Percentiles rank a stretch among this genome's conserved stretches.
Conservation (phyloP, 2,797 vertebrate genomes). For the Miichthys miiuy region DNA sequence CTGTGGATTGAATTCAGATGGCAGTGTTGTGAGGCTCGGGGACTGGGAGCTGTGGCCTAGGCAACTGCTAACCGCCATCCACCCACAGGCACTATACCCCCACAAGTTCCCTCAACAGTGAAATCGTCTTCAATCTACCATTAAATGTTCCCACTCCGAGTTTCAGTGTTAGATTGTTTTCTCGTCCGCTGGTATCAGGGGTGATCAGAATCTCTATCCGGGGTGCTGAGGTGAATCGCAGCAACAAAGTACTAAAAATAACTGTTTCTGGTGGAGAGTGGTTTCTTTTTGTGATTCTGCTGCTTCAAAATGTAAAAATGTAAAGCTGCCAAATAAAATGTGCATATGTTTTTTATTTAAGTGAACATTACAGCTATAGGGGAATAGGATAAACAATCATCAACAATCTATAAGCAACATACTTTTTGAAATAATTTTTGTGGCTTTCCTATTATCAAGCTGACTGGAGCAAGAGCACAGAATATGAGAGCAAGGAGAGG, state of each 20-base stretch:
- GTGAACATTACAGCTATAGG: not conserved
- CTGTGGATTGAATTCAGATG: conserved; percentile 62
- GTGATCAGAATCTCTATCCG: not conserved
- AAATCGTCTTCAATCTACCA: conserved; percentile 60
- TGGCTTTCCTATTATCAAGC: not conserved
- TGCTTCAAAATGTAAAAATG: not conserved
- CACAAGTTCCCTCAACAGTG: conserved; percentile 39
- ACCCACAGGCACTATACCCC: conserved; percentile 3
- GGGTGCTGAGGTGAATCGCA: not conserved
- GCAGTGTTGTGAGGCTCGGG: conserved; percentile 35
- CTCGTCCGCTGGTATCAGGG: conserved; percentile 1
- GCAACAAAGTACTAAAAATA: not conserved
- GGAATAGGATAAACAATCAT: not conserved
- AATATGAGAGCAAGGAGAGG: too few relatives aligned
- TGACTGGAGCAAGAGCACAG: not conserved
- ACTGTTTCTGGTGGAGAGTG: not conserved
- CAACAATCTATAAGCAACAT: not conserved
- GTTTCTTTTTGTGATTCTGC: not conserved
- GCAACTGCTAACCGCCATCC: conserved; percentile 40
- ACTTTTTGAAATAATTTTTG: not conserved
- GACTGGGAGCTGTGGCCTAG: conserved; percentile 43
- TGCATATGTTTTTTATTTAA: not conserved
- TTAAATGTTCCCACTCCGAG: conserved; percentile 48
- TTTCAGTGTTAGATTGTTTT: conserved; percentile 32
- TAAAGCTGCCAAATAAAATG: not conserved